phyloP scores from a whole-genome alignment of 1,140 invertebrate species.

The Drosophila virilis region DNA sequence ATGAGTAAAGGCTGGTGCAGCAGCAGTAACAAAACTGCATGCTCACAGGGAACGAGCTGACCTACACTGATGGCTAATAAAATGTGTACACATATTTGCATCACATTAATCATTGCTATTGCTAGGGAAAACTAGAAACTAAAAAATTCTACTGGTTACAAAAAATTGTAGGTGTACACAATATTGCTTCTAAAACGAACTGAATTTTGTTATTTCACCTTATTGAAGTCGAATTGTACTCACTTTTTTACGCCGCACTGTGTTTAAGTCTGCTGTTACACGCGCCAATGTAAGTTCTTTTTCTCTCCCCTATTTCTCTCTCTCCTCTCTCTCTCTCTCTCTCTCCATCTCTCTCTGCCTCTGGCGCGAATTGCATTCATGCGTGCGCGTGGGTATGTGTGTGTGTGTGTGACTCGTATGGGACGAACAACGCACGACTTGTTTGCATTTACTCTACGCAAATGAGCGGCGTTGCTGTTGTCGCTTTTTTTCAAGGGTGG shows the following conservation, averaged over 20 bases:
- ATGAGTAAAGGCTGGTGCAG: slow-evolving; percentile 68
- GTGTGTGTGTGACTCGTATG: slow-evolving; percentile 36
- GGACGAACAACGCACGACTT: slow-evolving; percentile 57
- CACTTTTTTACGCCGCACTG: slow-evolving; percentile 32
- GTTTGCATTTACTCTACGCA: slow-evolving; percentile 81
- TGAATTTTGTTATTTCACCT: neutral
- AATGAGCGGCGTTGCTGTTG: slow-evolving; percentile 71
- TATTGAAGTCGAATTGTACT: neutral
- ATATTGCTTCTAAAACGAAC: neutral
- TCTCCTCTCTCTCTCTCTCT: slow-evolving; percentile 25
- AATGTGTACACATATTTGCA: neutral
- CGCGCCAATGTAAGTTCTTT: slow-evolving; percentile 53
- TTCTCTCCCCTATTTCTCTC: slow-evolving; percentile 23
- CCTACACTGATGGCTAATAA: slow-evolving; percentile 39
- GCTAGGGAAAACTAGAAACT: neutral
- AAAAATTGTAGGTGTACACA: neutral
- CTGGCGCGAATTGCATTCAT: slow-evolving; percentile 69
- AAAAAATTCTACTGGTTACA: neutral
- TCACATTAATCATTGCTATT: neutral
- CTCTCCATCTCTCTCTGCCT: slow-evolving; percentile 28
- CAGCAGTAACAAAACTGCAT: slow-evolving; percentile 29
- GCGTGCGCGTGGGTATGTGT: slow-evolving; percentile 48
- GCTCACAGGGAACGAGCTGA: slow-evolving; percentile 31
- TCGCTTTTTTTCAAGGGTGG: slow-evolving; percentile 58
- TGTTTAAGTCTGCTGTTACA: slow-evolving; percentile 55